phyloP scores from a whole-genome alignment of 2,113 vertebrate species.

The Melozone crissalis region DNA sequence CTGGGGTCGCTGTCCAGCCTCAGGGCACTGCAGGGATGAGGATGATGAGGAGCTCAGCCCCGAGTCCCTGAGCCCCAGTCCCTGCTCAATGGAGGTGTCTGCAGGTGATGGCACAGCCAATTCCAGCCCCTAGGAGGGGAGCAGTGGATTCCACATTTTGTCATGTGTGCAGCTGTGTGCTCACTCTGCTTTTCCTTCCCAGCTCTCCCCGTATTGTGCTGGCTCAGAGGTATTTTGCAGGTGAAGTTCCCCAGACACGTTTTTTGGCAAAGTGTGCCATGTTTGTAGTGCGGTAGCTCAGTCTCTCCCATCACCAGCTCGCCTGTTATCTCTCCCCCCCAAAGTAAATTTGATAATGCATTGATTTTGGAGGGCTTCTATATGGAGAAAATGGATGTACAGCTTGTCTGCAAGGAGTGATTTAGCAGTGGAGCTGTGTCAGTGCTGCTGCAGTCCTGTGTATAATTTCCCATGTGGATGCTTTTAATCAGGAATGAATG shows the following conservation, averaged over 20 bases:
- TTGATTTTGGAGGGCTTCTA: neutral
- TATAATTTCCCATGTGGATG: slow-evolving; percentile 29
- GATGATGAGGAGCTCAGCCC: too few species aligned
- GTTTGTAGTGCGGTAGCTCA: neutral
- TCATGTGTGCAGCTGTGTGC: neutral
- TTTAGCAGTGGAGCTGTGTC: neutral
- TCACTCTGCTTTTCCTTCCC: neutral
- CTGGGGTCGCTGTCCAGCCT: neutral
- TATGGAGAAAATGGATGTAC: neutral
- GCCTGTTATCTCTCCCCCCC: neutral
- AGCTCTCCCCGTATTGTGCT: neutral
- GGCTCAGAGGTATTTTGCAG: neutral
- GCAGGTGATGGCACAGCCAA: too few species aligned
- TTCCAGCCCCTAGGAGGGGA: slow-evolving; percentile 27
- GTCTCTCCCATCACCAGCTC: neutral
- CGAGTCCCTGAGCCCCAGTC: too few species aligned
- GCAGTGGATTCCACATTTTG: slow-evolving; percentile 50
- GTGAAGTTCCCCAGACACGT: neutral
- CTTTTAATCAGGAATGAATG: slow-evolving; percentile 44
- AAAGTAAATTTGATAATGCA: slow-evolving; percentile 9
- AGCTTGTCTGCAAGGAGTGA: neutral
- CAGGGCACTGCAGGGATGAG: too few species aligned
- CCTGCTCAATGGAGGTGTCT: too few species aligned
- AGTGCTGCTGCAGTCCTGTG: neutral
- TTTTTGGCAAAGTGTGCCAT: neutral